Base-by-base conservation (phyloP, 2,888 invertebrate species). In the Cephus pygmeus region DNA sequence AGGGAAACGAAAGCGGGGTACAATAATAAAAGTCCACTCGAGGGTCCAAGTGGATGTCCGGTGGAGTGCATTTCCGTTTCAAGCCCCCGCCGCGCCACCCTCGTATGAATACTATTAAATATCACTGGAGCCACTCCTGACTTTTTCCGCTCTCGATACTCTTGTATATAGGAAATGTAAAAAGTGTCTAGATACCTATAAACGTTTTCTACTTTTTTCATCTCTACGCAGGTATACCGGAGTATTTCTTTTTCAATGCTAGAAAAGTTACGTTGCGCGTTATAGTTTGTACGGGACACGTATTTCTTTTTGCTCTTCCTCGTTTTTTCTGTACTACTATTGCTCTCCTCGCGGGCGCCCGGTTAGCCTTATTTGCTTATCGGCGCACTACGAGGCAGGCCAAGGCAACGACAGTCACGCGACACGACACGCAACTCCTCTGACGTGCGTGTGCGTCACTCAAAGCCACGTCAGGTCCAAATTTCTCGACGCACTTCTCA, bases 381-480 rank as follows among this genome's bases (percentile, higher is more conserved):
- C 71, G 71, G 71, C 71, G 31, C 31, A 31, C 12, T 71, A 31
- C 71, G 31, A 71, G 71, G 31, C 71, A 71, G 71, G 71, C 71
- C 71, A 71, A 71, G 71, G 71, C 71, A 34, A 74, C 36, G 74
- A 36, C 81, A 84, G 86, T 87, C 88, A 88, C 87, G 88, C 87
- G 85, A 87, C 33, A 34, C 80, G 83, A 84, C 83, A 83, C 81
- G 84, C 81, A 80, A 82, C 81, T 82, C 78, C 76, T 56, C 23
- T 76, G 75, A 74, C 78, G 82, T 87, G 88, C 88, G 88, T 88
- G 88, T 85, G 86, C 85, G 88, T 88, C 88, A 87, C 86, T 88
- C 88, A 88, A 86, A 85, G 86, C 23, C 56, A 56, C 23, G 84
- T 83, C 83, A 77, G 83, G 82, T 80, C 86, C 80, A 85, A 87